phyloP scores from a whole-genome alignment of 2,797 vertebrate species.

The Gallinago stenura region DNA sequence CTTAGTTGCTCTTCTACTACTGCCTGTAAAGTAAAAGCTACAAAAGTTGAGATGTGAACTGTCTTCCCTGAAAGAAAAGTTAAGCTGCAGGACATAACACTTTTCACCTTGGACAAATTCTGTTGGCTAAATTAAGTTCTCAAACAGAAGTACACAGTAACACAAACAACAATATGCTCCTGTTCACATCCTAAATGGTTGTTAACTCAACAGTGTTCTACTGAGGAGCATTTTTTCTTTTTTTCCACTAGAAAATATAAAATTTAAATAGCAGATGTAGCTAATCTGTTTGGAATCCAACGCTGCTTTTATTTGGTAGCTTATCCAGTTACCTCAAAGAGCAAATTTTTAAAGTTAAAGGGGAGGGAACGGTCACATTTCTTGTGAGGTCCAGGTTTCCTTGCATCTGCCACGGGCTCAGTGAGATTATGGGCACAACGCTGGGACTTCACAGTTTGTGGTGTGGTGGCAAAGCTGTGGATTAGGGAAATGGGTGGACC shows the following conservation, averaged over 20 bases:
- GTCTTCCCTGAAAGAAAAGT: background rate
- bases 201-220: background rate
- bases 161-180: background rate
- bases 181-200: background rate
- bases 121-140: background rate
- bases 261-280: background rate
- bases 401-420: background rate
- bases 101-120: background rate
- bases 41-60: background rate
- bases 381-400: background rate
- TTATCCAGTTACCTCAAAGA: background rate
- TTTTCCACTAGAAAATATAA: background rate
- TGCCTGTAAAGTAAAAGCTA: background rate
- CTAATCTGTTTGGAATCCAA: background rate
- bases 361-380: background rate
- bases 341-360: background rate
- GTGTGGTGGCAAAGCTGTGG: background rate
- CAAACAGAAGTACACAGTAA: background rate
- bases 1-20: background rate
- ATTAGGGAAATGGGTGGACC: background rate
- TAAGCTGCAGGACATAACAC: background rate
- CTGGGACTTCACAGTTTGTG: background rate
- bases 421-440: background rate
- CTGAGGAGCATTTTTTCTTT: background rate
- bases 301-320: background rate